Evolutionary conservation across 2,797 vertebrate genomes (phyloP), one percentile per base, ranked within the genome.

Genomic region (Malacoraja senta): DNA sequence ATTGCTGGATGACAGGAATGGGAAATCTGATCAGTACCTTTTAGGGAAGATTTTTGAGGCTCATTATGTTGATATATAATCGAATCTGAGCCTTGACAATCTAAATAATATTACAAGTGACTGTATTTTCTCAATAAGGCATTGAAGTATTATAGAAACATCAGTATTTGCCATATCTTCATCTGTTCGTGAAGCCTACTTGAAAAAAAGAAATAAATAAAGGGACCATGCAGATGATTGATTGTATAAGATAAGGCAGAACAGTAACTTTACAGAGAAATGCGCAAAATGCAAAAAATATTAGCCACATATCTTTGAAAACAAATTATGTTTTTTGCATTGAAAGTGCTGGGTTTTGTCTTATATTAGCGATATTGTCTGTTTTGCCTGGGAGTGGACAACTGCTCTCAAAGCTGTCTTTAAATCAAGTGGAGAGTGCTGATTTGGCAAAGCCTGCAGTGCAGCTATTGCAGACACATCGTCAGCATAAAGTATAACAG

Each of bases 401-500:
- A 68, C 84, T 32, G 8, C 17, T 88, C 61, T 68, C 61, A 68
- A 17, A 88, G 84, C 84, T 92, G 90, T 92, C 71, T 92, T 91
- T 76, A 92, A 92, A 92, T 92, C 90, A 92, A 76, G 12, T 76
- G 71, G 38, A 74, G 35, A 91, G 21, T 92, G 71, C 71, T 92
- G 90, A 92, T 92, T 74, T 53, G 35, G 90, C 71, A 92, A 1
- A 92, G 68, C 90, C 71, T 92, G 72, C 24, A 44, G 13, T 53
- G 44, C 35, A 15, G 71, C 72, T n/a, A 74, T 9, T 29, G 71
- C 35, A 92, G 90, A 92, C 90, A 72, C 10, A 92, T 9, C 44
- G 90, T 92, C 90, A 92, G 90, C 90, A 92, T 76, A 53, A 92
- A 92, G 90, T 76, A 76, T 76, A 76, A 92, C 90, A 53, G 38